Conservation (phyloP, 2,113 vertebrate species). For the Gymnarchus niloticus region DNA sequence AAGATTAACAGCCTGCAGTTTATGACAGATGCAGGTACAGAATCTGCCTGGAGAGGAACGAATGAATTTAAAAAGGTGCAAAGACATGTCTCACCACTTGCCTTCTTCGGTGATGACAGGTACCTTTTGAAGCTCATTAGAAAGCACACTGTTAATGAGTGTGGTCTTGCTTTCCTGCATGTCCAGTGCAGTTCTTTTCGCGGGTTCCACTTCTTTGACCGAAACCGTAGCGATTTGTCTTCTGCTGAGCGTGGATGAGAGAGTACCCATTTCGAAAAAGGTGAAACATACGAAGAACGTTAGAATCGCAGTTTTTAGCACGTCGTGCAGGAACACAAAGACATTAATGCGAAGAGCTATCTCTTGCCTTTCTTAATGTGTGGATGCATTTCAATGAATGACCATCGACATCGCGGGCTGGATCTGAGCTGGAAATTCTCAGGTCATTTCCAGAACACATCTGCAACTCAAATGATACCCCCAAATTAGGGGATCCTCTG, state of each 20-base stretch:
- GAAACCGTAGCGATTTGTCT: constrained; percentile 38
- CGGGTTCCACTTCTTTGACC: constrained; percentile 29
- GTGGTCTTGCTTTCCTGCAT: constrained; percentile 14
- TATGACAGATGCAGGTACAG: background rate
- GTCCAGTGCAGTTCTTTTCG: background rate
- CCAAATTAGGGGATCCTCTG: background rate
- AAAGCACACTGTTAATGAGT: constrained; percentile 29
- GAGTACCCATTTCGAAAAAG: constrained; percentile 44
- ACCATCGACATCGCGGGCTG: background rate
- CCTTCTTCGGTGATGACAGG: constrained; percentile 39
- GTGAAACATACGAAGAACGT: constrained; percentile 22
- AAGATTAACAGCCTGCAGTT: background rate
- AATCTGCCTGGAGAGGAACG: background rate
- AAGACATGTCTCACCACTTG: constrained; percentile 31
- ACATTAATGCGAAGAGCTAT: background rate
- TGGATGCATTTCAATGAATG: background rate
- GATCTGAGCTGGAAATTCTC: background rate
- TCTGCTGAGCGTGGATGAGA: constrained; percentile 41
- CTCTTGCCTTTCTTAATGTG: background rate
- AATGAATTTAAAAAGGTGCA: constrained; percentile 10
- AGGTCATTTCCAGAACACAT: background rate
- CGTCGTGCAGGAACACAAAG: background rate
- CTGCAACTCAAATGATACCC: background rate
- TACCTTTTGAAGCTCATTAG: constrained; percentile 27
- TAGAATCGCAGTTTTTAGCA: constrained; percentile 14